phyloP scores from a whole-genome alignment of 1,140 invertebrate species.

The Coenobita brevimanus region DNA sequence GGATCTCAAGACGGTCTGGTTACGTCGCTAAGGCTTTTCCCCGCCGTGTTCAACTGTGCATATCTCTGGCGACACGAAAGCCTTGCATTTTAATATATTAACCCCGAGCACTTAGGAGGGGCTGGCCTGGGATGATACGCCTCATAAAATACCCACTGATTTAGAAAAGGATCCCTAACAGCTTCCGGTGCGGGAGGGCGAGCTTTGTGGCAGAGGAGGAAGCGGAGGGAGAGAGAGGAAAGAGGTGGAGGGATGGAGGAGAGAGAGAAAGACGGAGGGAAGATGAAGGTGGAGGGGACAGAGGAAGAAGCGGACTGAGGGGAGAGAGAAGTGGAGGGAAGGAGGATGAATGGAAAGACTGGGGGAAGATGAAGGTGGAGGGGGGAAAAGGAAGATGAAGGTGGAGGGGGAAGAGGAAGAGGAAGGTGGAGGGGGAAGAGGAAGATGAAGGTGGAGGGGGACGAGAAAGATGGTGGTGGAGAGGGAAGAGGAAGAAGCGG shows the following conservation, averaged over 20 bases:
- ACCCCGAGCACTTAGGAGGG: slow-evolving; percentile 60
- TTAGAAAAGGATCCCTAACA: slow-evolving; percentile 59
- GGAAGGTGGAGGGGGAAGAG: too few relatives aligned
- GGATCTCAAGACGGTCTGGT: not conserved
- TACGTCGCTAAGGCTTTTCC: slow-evolving; percentile 19
- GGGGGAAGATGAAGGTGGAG: not conserved
- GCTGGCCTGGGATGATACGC: slow-evolving; percentile 65
- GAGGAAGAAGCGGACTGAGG: not conserved
- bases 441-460: not conserved
- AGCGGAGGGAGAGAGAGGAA: not conserved
- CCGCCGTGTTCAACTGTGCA: slow-evolving; percentile 65
- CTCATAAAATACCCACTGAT: slow-evolving; percentile 63
- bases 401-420: not conserved
- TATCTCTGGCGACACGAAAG: slow-evolving; percentile 63
- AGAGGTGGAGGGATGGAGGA: not conserved
- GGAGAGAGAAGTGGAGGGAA: not conserved
- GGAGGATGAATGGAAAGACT: not conserved
- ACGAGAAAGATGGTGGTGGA: not conserved
- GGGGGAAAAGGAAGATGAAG: not conserved
- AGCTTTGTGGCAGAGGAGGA: slow-evolving; percentile 14
- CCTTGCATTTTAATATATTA: slow-evolving; percentile 66
- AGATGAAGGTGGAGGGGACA: not conserved
- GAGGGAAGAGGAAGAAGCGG: too few relatives aligned
- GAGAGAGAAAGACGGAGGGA: not conserved
- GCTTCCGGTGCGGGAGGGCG: slow-evolving; percentile 39